Evolutionary conservation across 1,140 invertebrate species (phyloP).

Genomic region (Cardiocondyla obscurior): DNA sequence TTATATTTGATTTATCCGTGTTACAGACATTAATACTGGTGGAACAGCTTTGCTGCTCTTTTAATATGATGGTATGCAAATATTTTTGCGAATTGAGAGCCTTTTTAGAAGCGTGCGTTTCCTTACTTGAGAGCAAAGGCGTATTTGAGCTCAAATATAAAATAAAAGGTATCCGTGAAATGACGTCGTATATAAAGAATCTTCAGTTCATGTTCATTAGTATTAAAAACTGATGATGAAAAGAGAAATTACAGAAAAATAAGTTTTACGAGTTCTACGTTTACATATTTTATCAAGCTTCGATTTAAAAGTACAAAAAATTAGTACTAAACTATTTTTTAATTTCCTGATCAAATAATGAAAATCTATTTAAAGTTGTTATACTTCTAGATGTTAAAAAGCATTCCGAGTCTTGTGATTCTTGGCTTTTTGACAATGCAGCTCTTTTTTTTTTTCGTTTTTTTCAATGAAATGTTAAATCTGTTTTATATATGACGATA

Average conservation of each 20-base stretch:
- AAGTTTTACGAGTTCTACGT: neutral
- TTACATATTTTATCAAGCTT: neutral
- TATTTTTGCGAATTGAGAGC: neutral
- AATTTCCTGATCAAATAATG: neutral
- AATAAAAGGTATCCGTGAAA: neutral
- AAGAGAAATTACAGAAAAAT: neutral
- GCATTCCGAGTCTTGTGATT: neutral
- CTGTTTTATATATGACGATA: neutral
- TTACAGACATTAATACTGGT: neutral
- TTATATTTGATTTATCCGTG: neutral
- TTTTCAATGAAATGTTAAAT: neutral
- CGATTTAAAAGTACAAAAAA: neutral
- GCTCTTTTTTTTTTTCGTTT: neutral
- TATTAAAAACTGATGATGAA: neutral
- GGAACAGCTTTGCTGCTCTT: constrained; percentile 20
- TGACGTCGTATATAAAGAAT: neutral
- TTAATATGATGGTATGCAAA: neutral
- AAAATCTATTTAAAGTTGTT: neutral
- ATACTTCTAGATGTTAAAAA: neutral
- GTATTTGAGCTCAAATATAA: neutral
- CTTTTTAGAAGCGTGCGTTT: neutral
- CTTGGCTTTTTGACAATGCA: neutral
- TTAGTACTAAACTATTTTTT: neutral
- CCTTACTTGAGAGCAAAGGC: neutral
- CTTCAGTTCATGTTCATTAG: neutral